Base-by-base conservation (phyloP, 2,113 vertebrate genomes). In the Alethe castanea region DNA sequence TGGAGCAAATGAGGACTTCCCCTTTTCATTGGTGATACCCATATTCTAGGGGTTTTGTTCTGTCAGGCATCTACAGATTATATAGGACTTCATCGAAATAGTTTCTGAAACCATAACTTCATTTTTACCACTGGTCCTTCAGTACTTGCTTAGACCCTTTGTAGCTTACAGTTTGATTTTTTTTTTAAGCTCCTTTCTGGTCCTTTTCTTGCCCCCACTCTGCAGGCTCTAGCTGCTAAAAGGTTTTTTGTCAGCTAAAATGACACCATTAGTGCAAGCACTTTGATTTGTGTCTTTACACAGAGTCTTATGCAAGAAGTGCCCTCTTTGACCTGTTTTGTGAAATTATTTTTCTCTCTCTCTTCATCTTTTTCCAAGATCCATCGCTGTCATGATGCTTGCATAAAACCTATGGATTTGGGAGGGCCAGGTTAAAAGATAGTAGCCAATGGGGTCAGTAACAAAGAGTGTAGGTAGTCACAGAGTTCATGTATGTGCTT, bases 201-300 rank as follows among this genome's bases (percentile, higher is more conserved):
- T 40, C n/a, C 47, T 86, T 60, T 56, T 70, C 57, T 77, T 15
- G 2, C 78, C 64, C 71, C 28, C 9, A 36, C 19, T 93, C 77
- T 91, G 70, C 93, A 67, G 79, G 60, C 44, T 90, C 6, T 83
- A 59, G 60, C 82, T 86, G 86, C 80, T 93, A 59, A 90, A 88
- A 90, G 64, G 11, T 18, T 44, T 80, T 93, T 82, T 93, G 82
- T 84, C 64, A 88, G 95, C 56, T 93, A 36, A 96, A 92, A 78
- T 19, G 80, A 88, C 64, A 86, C 76, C 82, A 54, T 90, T 92
- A 95, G 86, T 52, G 40, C 54, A 70, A 70, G 56, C 33, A 54
- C 76, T 96, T 97, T 90, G 86, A 94, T 95, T 88, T 92, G 44
- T 86, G 61, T 88, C 83, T 84, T 94, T 92, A 88, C 60, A 74